Evolutionary conservation across 1,140 invertebrate species (phyloP).

Genomic region (Drosophila oshimai): DNA sequence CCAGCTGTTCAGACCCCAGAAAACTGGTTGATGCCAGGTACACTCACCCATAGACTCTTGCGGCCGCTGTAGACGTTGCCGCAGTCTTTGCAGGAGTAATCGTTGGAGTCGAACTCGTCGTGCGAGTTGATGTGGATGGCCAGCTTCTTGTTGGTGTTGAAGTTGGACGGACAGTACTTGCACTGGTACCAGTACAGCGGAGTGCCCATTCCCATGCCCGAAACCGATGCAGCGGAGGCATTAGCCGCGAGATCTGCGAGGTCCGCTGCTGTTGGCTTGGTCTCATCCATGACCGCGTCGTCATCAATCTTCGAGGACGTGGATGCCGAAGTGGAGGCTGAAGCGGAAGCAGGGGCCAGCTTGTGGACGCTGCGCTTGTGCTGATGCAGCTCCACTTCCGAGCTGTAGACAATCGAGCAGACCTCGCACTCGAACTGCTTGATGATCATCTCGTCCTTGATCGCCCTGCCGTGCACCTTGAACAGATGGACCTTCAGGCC

Average conservation of each 20-base stretch:
- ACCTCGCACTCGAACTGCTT: constrained; percentile 82
- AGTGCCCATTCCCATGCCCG: background rate
- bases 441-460: constrained; percentile 76
- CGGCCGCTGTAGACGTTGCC: constrained; percentile 81
- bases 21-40: background rate
- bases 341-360: constrained; percentile 7
- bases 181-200: constrained; percentile 82
- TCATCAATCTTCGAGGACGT: constrained; percentile 20
- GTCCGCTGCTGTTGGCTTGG: constrained; percentile 9
- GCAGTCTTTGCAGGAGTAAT: constrained; percentile 82
- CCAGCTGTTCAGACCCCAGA: too few species aligned
- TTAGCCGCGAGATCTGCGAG: background rate
- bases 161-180: constrained; percentile 81
- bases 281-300: background rate
- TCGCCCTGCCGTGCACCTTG: constrained; percentile 73
- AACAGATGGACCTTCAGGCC: constrained; percentile 82
- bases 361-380: constrained; percentile 68
- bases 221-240: background rate
- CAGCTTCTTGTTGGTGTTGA: constrained; percentile 81
- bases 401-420: constrained; percentile 78
- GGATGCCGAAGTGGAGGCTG: constrained; percentile 4
- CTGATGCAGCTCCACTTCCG: constrained; percentile 62
- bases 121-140: constrained; percentile 82
- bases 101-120: constrained; percentile 80
- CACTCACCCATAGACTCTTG: constrained; percentile 80